Base-by-base conservation (phyloP, 1,140 invertebrate species). In the Paralvinella palmiformis region DNA sequence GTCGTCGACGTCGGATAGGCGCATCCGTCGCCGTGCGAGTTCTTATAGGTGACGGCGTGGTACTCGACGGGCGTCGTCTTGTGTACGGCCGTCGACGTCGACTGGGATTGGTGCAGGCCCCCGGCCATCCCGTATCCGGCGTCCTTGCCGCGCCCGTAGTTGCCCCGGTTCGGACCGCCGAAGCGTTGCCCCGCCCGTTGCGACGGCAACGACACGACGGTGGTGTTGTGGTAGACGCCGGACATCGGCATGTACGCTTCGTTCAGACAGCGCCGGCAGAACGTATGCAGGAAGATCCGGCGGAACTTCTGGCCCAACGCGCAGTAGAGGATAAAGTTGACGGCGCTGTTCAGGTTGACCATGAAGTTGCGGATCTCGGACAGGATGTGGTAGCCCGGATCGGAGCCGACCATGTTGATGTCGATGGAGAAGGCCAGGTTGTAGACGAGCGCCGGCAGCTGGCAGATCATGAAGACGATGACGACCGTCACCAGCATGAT, bases 231-330 rank as follows among this genome's bases (percentile, higher is more conserved):
- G 44, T 62, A 29, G 31, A 62, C 35, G 6, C 60, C 60, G 22
- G 24, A 33, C 29, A 52, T 50, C 17, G 44, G 60, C 17, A 52
- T 53, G 24, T 62, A 50, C 24, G 4, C 35, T 45, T 62, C 60
- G 3, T 52, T n/a, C 13, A 62, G 27, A 32, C 60, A 62, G 41
- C 72, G 65, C n/a, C 69, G 59, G 61, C 91, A 94, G 81, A 95
- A 94, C 72, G 92, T 85, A 71, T 89, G 86, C 61, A 94, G 82
- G 79, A 94, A 94, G 61, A 93, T 86, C 41, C 90, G 85, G 72
- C 94, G 91, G 81, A 98, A 98, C 75, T 97, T 96, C 74, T 95
- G 91, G 0, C 94, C 95, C 76, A 96, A 96, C 37, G 95, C 92
- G 64, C 96, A 94, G 81, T 98, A 98, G 65, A 98, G 94, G 58